These are phyloP conservation scores for Semnornis frantzii DNA, from an alignment of 2,113 vertebrate genomes.

Conservation along the genomic window DNA sequence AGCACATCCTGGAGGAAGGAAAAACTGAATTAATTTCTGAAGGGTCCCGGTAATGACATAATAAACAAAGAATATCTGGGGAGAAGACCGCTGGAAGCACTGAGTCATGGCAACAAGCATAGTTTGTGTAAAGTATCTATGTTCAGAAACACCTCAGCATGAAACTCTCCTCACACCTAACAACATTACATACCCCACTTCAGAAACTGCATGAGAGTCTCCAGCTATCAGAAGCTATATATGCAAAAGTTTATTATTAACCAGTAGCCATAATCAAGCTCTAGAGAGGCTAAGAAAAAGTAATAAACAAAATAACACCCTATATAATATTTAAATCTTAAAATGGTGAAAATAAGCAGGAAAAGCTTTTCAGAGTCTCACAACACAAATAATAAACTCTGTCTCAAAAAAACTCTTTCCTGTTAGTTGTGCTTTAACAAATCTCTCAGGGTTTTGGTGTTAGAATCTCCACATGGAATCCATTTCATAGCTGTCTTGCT, in stretches of 20 bases:
- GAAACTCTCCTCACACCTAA: neutral
- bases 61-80: neutral
- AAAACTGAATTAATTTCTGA: neutral
- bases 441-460: neutral
- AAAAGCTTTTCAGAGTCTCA: neutral
- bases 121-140: neutral
- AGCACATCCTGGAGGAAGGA: conserved; percentile 86
- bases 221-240: neutral
- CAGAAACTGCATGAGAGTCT: neutral
- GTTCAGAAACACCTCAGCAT: neutral
- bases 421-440: neutral
- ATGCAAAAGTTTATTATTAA: neutral
- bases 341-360: neutral
- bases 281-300: neutral
- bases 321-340: neutral
- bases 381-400: neutral
- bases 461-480: neutral
- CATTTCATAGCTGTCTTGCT: neutral
- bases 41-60: neutral
- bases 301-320: neutral
- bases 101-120: neutral
- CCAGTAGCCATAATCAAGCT: neutral
- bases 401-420: neutral
- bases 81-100: neutral
- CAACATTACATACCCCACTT: neutral